Percentiles rank a stretch among this genome's conserved stretches.
These are phyloP conservation scores for Hoplostethus mediterraneus DNA, from an alignment of 2,797 vertebrate genomes.

Conservation along the genomic window DNA sequence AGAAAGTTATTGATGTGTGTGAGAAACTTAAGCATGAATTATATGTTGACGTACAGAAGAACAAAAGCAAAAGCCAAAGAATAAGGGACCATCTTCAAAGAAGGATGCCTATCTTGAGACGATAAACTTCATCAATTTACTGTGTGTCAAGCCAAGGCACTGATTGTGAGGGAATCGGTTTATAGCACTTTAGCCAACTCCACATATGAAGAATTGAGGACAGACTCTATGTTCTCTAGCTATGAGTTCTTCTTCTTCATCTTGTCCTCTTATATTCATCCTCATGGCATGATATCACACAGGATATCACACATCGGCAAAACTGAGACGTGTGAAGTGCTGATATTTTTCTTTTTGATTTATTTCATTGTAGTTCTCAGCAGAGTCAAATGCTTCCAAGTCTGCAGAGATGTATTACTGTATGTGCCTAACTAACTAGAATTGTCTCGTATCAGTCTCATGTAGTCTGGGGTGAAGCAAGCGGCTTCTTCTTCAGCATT, in stretches of 20 bases:
- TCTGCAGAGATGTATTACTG: constrained; percentile 82
- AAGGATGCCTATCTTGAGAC: constrained; percentile 42
- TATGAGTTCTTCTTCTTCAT: constrained; percentile 46
- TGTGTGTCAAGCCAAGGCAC: constrained; percentile 47
- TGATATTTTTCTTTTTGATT: constrained; percentile 44
- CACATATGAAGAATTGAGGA: constrained; percentile 54
- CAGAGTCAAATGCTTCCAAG: constrained; percentile 80
- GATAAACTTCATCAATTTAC: constrained; percentile 38
- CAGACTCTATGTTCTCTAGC: constrained; percentile 6
- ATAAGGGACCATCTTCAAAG: constrained; percentile 55
- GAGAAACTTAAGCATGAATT: constrained; percentile 11
- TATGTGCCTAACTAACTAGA: constrained; percentile 85
- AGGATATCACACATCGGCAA: constrained; percentile 50
- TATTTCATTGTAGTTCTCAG: constrained; percentile 74
- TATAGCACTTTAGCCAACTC: constrained; percentile 83
- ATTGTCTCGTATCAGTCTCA: constrained; percentile 74
- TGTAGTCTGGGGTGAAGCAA: constrained; percentile 59
- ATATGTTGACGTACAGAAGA: constrained; percentile 46
- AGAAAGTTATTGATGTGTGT: constrained; percentile 1
- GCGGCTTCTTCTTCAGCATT: constrained; percentile 55
- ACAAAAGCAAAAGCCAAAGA: constrained; percentile 80
- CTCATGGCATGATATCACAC: constrained; percentile 56
- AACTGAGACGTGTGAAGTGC: constrained; percentile 38
- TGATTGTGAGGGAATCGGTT: constrained; percentile 59
- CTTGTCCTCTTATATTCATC: constrained; percentile 47